Evolutionary conservation across 2,113 vertebrate genomes (phyloP).

Genomic region (Poeciliopsis retropinna): DNA sequence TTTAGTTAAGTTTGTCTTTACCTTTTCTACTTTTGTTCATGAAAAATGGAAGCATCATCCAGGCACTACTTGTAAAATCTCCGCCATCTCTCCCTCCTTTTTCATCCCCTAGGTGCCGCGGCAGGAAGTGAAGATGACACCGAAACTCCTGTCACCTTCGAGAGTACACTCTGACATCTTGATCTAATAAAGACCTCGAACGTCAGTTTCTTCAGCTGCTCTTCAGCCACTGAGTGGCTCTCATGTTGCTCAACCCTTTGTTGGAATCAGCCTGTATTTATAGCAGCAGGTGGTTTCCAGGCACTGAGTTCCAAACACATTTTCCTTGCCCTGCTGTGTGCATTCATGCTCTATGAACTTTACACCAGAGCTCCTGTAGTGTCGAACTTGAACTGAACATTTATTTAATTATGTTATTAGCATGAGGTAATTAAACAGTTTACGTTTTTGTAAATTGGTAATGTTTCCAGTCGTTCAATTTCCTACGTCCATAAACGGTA

Average conservation of each 20-base stretch:
- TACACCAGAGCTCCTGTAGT: neutral
- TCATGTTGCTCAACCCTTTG: slow-evolving; percentile 20
- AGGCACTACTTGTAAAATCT: too few species aligned
- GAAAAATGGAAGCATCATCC: neutral
- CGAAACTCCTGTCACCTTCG: slow-evolving; percentile 76
- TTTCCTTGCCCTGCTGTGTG: slow-evolving; percentile 21
- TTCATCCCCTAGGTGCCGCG: slow-evolving; percentile 39
- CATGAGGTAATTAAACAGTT: slow-evolving; percentile 12
- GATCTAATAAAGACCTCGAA: slow-evolving; percentile 16
- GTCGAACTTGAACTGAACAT: slow-evolving; percentile 10
- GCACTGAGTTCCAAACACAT: slow-evolving; percentile 34
- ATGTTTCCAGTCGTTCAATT: neutral
- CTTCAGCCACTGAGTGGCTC: slow-evolving; percentile 52
- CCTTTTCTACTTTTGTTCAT: neutral
- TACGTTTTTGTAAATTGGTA: slow-evolving; percentile 27
- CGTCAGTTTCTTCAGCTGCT: slow-evolving; percentile 32
- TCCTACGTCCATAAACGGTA: neutral
- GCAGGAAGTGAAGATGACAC: slow-evolving; percentile 51
- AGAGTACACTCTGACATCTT: slow-evolving; percentile 77
- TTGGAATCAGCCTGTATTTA: slow-evolving; percentile 55
- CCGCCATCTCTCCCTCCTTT: neutral
- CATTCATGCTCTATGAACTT: slow-evolving; percentile 8
- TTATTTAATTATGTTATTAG: slow-evolving; percentile 1
- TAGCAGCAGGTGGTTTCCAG: slow-evolving; percentile 48
- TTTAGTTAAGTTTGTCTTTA: neutral